Conservation (phyloP, 2,888 invertebrate species). For the Bellardia pandia region DNA sequence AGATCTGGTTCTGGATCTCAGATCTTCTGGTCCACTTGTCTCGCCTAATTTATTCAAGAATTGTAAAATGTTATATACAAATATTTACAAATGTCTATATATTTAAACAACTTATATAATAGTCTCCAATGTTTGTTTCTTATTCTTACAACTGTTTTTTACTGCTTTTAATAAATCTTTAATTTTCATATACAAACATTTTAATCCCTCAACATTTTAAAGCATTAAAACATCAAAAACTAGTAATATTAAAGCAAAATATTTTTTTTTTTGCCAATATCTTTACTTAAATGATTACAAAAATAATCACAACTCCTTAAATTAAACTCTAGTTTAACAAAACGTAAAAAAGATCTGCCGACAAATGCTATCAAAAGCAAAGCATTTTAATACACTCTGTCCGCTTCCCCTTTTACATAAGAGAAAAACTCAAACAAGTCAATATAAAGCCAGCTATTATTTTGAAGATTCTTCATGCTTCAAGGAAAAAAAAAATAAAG, state of each 20-base stretch:
- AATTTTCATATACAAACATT: not conserved
- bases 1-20: too few relatives aligned
- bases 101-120: too few relatives aligned
- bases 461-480: not conserved
- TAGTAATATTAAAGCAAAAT: not conserved
- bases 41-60: too few relatives aligned
- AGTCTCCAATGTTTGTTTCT: not conserved
- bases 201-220: not conserved
- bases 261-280: not conserved
- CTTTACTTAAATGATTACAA: not conserved
- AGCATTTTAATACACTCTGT: conserved; percentile 1
- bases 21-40: too few relatives aligned
- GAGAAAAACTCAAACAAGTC: not conserved
- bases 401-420: not conserved
- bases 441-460: not conserved
- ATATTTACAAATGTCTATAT: too few relatives aligned
- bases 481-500: not conserved
- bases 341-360: not conserved
- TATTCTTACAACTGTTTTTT: too few relatives aligned
- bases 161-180: too few relatives aligned
- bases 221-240: not conserved
- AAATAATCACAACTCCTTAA: conserved; percentile 8
- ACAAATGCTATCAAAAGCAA: not conserved
- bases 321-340: not conserved
- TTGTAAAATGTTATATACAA: too few relatives aligned